Conservation (phyloP, 2,797 vertebrate genomes). For the Bryconaethiops microstoma region DNA sequence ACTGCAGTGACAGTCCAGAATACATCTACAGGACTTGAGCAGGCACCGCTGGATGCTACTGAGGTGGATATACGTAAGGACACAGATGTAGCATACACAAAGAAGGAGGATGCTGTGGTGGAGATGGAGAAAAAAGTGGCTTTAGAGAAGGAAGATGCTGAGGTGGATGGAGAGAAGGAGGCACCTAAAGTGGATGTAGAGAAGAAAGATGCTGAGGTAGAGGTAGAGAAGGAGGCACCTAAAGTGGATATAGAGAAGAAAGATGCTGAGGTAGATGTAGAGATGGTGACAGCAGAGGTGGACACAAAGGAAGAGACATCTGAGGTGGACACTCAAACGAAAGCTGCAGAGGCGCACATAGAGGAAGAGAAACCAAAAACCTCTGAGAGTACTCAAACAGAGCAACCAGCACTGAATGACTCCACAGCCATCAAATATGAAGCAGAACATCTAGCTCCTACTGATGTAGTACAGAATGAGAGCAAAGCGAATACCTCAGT, state of each 20-base stretch:
- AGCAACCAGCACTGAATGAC: constrained; percentile 4
- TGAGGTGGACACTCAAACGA: neutral
- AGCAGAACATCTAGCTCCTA: neutral
- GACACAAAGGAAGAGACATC: neutral
- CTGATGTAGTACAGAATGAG: neutral
- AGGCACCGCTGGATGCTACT: neutral
- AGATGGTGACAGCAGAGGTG: neutral
- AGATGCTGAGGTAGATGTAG: constrained; percentile 46
- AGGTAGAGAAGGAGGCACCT: neutral
- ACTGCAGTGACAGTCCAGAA: neutral
- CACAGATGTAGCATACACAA: no score
- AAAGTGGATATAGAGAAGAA: neutral
- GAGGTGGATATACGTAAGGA: neutral
- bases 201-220: neutral
- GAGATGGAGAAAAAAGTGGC: neutral
- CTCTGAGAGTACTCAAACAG: neutral
- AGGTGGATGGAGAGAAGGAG: constrained; percentile 12
- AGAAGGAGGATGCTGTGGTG: neutral
- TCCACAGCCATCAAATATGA: neutral
- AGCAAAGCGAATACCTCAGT: neutral
- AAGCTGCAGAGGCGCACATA: constrained; percentile 43
- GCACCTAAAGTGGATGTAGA: neutral
- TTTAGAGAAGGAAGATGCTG: no score
- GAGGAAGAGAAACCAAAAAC: constrained; percentile 5
- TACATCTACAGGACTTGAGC: constrained; percentile 37